phyloP scores from a whole-genome alignment of 2,888 invertebrate species.

The Selenia dentaria region DNA sequence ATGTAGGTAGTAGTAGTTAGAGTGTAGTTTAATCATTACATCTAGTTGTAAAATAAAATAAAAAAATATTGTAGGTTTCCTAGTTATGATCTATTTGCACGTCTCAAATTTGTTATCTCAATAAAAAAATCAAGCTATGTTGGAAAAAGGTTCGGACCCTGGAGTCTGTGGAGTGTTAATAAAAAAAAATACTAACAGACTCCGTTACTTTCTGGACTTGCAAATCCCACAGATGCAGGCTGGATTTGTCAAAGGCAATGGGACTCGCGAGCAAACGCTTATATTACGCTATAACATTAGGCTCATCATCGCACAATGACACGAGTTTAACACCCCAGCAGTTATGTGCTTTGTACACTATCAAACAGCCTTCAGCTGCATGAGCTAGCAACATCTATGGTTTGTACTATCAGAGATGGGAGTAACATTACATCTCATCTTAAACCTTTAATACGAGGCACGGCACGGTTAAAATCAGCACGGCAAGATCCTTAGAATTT shows the following conservation, averaged over 20 bases:
- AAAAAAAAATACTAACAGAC: neutral
- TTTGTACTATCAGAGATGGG: slow-evolving; percentile 16
- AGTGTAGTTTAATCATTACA: too few species aligned
- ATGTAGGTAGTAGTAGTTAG: too few species aligned
- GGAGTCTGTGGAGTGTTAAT: too few species aligned
- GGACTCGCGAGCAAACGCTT: slow-evolving; percentile 2
- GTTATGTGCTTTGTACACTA: slow-evolving; percentile 24
- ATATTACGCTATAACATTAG: slow-evolving; percentile 22
- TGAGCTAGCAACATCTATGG: slow-evolving; percentile 22
- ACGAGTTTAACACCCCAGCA: slow-evolving; percentile 15
- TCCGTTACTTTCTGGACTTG: too few species aligned
- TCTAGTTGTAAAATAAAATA: too few species aligned
- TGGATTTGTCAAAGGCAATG: too few species aligned
- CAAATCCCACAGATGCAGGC: too few species aligned
- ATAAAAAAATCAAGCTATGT: too few species aligned
- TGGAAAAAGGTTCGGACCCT: too few species aligned
- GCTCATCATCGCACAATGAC: slow-evolving; percentile 18
- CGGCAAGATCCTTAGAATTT: neutral
- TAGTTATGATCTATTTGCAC: too few species aligned
- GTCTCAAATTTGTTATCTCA: too few species aligned
- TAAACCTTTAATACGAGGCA: neutral
- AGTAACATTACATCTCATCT: slow-evolving; percentile 14
- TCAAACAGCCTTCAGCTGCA: slow-evolving; percentile 25
- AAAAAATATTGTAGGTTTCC: too few species aligned
- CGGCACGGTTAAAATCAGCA: neutral